Conservation (phyloP, 2,888 invertebrate genomes). For the Drosophila sordidula region DNA sequence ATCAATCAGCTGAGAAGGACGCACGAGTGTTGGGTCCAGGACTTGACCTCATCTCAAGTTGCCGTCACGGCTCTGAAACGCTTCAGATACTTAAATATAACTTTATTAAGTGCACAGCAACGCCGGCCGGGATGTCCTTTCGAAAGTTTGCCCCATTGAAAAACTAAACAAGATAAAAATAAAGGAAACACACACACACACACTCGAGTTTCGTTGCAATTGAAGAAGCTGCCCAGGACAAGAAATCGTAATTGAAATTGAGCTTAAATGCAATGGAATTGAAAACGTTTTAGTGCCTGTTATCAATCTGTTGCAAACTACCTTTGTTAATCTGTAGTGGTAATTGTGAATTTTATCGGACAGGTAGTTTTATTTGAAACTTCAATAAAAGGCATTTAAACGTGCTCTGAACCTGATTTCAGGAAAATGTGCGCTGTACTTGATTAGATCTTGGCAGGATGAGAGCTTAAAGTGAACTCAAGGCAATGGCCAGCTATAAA, state of each 20-base stretch:
- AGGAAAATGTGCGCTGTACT: too few species aligned
- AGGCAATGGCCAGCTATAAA: background rate
- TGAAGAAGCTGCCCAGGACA: conserved; percentile 9
- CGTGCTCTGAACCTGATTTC: too few species aligned
- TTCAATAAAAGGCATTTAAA: background rate
- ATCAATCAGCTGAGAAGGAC: conserved; percentile 74
- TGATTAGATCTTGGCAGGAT: background rate
- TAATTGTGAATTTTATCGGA: conserved; percentile 11
- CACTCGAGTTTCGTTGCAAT: conserved; percentile 7
- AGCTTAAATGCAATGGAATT: conserved; percentile 20
- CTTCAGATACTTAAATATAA: conserved; percentile 56
- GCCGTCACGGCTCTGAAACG: conserved; percentile 27
- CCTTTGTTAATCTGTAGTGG: conserved; percentile 27
- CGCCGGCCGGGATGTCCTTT: conserved; percentile 37
- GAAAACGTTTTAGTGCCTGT: conserved; percentile 31
- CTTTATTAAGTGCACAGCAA: conserved; percentile 66
- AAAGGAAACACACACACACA: conserved; percentile 2
- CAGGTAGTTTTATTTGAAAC: background rate
- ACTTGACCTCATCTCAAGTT: conserved; percentile 39
- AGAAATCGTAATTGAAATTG: conserved; percentile 41
- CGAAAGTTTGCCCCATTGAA: conserved; percentile 33
- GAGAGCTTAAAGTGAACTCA: background rate
- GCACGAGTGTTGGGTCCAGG: conserved; percentile 7
- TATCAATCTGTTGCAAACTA: conserved; percentile 51
- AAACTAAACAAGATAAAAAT: conserved; percentile 7